A percentile compares a stretch with the other conserved stretches of the same genome.
Evolutionary conservation across 2,797 vertebrate genomes (phyloP).

Genomic region (Columba guinea): DNA sequence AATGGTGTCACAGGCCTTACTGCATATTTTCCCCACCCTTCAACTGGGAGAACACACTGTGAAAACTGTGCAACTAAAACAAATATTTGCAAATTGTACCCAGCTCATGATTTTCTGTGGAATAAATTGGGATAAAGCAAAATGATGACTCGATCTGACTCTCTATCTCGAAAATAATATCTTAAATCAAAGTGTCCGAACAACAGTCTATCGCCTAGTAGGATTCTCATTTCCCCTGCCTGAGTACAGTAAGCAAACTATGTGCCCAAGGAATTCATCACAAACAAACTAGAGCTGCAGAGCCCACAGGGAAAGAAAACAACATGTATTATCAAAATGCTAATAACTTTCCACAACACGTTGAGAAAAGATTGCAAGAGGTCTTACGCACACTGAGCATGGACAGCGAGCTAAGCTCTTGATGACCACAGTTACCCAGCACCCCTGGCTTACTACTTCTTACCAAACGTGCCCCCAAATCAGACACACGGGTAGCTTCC

Average conservation of each 20-base stretch:
- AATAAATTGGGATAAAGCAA: slow-evolving; percentile 15
- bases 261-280: slow-evolving; percentile 12
- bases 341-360: slow-evolving; percentile 10
- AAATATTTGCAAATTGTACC: slow-evolving; percentile 44
- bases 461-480: background rate
- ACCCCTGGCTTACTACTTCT: background rate
- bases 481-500: background rate
- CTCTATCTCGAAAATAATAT: background rate
- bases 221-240: slow-evolving; percentile 11
- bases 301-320: background rate
- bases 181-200: background rate
- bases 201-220: background rate
- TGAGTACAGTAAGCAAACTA: slow-evolving; percentile 2
- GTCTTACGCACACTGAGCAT: background rate
- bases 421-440: background rate
- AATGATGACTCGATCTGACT: background rate
- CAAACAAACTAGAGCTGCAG: slow-evolving; percentile 14
- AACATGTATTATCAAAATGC: slow-evolving; percentile 3
- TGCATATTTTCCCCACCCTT: slow-evolving; percentile 45
- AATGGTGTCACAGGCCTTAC: slow-evolving; percentile 41
- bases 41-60: background rate
- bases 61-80: slow-evolving; percentile 48
- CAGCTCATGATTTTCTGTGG: slow-evolving; percentile 36
- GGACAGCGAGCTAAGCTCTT: background rate
- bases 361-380: slow-evolving; percentile 18